These are phyloP conservation scores for Potamarius usumacintae DNA, from an alignment of 2,113 vertebrate species.

Conservation along the genomic window DNA sequence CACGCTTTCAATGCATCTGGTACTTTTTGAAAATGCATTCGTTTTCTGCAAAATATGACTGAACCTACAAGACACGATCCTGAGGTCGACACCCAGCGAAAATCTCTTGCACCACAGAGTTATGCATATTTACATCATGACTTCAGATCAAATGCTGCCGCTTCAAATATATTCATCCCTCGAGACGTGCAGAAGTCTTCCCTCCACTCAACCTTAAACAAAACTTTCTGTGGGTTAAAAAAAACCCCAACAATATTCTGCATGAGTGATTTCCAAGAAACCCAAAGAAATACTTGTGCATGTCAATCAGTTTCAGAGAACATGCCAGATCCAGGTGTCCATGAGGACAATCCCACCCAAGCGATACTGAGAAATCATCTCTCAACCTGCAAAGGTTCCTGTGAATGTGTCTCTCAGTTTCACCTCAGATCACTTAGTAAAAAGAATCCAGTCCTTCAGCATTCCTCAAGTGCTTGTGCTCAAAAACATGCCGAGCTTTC, in stretches of 20 bases:
- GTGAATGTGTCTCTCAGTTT: not conserved
- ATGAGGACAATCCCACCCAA: not conserved
- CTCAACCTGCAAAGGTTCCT: not conserved
- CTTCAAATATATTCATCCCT: slow-evolving; percentile 5
- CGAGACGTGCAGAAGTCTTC: not conserved
- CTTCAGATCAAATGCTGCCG: not conserved
- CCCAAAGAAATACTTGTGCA: not conserved
- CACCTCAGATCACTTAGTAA: not conserved
- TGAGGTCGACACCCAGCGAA: not conserved
- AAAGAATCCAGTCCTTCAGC: slow-evolving; percentile 53
- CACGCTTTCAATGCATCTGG: not conserved
- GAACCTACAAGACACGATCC: not conserved
- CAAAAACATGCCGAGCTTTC: not conserved
- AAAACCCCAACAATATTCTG: not conserved
- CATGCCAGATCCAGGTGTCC: not conserved
- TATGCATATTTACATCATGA: slow-evolving; percentile 1
- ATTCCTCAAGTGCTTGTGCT: slow-evolving; percentile 44
- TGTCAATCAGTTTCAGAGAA: not conserved
- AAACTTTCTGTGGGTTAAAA: no score
- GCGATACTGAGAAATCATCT: not conserved
- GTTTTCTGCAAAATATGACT: not conserved
- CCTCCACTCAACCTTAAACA: not conserved
- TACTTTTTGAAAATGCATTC: not conserved
- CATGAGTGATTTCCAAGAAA: slow-evolving; percentile 12
- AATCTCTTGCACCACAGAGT: not conserved